Conservation (phyloP, 2,797 vertebrate species). For the Moxostoma hubbsi region DNA sequence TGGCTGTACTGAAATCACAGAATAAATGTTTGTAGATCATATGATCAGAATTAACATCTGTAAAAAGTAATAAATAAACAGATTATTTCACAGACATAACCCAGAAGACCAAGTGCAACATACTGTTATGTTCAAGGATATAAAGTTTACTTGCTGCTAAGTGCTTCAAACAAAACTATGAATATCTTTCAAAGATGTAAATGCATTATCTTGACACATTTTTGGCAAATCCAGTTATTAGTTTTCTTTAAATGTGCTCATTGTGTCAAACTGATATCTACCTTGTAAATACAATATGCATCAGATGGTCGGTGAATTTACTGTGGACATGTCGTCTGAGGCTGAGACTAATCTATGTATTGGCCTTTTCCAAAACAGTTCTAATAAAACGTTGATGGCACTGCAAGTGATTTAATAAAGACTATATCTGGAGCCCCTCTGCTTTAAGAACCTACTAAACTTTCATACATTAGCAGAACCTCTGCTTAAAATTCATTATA, state of each 20-base stretch:
- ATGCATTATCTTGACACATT: not conserved
- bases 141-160: too few relatives aligned
- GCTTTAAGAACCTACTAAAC: slow-evolving; percentile 3
- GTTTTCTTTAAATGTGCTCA: not conserved
- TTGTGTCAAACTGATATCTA: not conserved
- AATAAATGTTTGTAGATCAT: too few relatives aligned
- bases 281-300: not conserved
- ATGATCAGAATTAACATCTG: too few relatives aligned
- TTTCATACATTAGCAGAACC: slow-evolving; percentile 8
- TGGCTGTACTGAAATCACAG: too few relatives aligned
- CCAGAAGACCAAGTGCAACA: too few relatives aligned
- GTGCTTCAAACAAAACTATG: not conserved
- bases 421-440: not conserved
- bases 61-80: too few relatives aligned
- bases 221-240: not conserved
- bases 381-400: slow-evolving; percentile 2
- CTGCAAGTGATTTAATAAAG: not conserved
- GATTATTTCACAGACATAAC: too few relatives aligned
- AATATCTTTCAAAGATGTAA: not conserved
- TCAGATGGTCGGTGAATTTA: not conserved
- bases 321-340: not conserved
- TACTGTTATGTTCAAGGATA: too few relatives aligned
- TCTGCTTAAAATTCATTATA: slow-evolving; percentile 31
- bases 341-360: slow-evolving; percentile 6
- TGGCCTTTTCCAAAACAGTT: not conserved